phyloP scores from a whole-genome alignment of 2,797 vertebrate species.

The Rhinella marina region DNA sequence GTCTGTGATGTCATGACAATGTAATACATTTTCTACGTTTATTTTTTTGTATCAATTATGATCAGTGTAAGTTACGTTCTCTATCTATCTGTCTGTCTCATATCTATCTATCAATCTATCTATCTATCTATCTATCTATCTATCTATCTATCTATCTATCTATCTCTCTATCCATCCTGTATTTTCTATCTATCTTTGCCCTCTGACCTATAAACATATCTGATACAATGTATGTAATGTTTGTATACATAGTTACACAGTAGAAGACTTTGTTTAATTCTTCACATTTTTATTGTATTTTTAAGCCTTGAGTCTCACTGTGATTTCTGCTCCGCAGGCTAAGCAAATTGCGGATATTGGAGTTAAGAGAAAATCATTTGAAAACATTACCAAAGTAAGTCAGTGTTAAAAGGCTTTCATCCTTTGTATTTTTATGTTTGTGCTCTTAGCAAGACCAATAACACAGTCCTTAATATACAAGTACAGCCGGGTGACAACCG shows the following conservation, averaged over 20 bases:
- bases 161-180: too few relatives aligned
- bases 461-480: not conserved
- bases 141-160: not conserved
- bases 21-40: not conserved
- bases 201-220: too few relatives aligned
- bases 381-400: conserved; percentile 99
- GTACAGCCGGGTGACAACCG: not conserved
- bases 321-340: conserved; percentile 78
- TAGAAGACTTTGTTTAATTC: not conserved
- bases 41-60: not conserved
- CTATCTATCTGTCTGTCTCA: not conserved
- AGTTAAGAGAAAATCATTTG: conserved; percentile 98
- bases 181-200: not conserved
- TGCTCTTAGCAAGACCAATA: not conserved
- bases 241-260: not conserved
- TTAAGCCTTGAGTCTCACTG: not conserved
- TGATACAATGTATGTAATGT: not conserved
- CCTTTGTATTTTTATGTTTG: not conserved
- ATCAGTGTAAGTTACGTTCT: not conserved
- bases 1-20: not conserved
- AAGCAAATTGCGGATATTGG: conserved; percentile 97
- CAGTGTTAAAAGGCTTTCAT: not conserved
- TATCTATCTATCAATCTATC: not conserved
- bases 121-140: not conserved
- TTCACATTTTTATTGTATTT: not conserved